Evolutionary conservation across 2,113 vertebrate genomes (phyloP).

Genomic region (Smithornis capensis): DNA sequence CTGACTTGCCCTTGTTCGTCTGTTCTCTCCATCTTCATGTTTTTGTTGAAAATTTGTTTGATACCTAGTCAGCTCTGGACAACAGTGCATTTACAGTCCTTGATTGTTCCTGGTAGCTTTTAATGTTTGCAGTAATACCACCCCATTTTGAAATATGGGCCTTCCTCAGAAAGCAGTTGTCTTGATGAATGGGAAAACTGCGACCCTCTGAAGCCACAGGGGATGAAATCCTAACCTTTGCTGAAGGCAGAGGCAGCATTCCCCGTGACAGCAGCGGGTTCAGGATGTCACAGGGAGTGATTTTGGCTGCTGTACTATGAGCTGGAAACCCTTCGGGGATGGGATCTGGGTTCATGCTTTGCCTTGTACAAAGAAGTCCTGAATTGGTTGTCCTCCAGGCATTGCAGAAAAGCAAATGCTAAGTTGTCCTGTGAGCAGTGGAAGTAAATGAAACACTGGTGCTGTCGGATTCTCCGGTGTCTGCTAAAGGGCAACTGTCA

Average conservation of each 20-base stretch:
- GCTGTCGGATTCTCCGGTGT: not conserved
- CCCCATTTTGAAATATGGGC: not conserved
- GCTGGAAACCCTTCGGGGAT: not conserved
- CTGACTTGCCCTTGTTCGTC: not conserved
- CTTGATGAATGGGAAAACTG: conserved; percentile 1
- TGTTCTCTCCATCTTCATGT: not conserved
- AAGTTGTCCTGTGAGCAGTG: not conserved
- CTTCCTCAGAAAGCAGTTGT: not conserved
- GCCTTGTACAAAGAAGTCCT: not conserved
- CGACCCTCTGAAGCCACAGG: not conserved
- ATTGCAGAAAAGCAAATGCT: not conserved
- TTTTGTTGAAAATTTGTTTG: not conserved
- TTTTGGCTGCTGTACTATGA: not conserved
- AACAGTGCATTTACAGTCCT: not conserved
- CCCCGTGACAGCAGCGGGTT: not conserved
- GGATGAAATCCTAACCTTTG: not conserved
- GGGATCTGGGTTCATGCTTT: not conserved
- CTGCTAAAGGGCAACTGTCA: not conserved
- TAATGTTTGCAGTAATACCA: not conserved
- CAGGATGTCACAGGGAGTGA: not conserved
- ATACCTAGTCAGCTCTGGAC: not conserved
- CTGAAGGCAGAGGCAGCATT: not conserved
- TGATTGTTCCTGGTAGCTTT: not conserved
- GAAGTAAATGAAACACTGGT: fast-evolving
- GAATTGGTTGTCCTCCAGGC: not conserved